A percentile compares a stretch with the other conserved stretches of the same genome.
Conservation (phyloP, 2,113 vertebrate genomes). For the Tilapia sparmanii region DNA sequence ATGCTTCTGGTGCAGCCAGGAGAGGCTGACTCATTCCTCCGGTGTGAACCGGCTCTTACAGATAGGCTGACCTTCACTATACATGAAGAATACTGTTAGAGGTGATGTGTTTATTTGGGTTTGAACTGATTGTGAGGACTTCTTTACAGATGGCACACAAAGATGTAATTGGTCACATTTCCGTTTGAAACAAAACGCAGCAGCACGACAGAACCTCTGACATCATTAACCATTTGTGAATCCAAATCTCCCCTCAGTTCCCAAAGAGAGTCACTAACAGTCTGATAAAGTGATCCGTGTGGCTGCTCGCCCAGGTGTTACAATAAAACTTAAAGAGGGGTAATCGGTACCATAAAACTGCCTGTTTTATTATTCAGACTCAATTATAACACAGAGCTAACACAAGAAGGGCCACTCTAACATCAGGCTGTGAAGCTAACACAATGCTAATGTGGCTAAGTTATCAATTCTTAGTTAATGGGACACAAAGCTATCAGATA, state of each 20-base stretch:
- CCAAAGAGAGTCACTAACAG: not conserved
- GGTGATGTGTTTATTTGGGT: not conserved
- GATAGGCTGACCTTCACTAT: not conserved
- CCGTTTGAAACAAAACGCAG: not conserved
- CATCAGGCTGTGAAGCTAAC: not conserved
- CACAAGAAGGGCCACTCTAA: not conserved
- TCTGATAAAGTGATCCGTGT: not conserved
- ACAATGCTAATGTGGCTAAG: not conserved
- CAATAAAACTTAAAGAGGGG: not conserved
- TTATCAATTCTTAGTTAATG: not conserved
- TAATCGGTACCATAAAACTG: not conserved
- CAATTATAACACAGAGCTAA: not conserved
- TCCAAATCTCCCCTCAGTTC: not conserved
- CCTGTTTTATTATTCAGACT: not conserved
- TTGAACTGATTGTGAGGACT: not conserved
- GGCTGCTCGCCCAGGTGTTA: not conserved
- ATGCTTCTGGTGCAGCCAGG: not conserved
- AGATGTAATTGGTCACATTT: not conserved
- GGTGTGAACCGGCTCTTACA: not conserved
- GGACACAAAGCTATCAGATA: not conserved
- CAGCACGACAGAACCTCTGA: not conserved
- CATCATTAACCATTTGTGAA: not conserved
- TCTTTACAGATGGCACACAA: too few relatives aligned
- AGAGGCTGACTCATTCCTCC: slow-evolving; percentile 12
- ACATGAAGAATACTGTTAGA: not conserved